Conservation (phyloP, 2,113 vertebrate species). For the Scomber colias region DNA sequence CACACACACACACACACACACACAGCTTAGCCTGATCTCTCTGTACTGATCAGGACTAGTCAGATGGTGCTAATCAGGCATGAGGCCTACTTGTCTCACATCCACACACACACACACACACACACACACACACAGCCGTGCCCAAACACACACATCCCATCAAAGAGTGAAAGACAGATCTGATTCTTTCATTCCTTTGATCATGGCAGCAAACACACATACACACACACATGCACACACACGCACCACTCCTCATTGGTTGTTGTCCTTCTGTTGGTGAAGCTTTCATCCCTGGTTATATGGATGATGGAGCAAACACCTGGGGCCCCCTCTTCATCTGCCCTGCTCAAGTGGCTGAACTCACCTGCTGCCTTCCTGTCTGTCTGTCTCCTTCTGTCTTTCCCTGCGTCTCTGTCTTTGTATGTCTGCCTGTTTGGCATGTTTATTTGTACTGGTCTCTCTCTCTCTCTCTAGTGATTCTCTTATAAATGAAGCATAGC, state of each 20-base stretch:
- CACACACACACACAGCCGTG: not conserved
- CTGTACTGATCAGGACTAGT: constrained; percentile 40
- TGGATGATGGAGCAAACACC: constrained; percentile 78
- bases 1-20: constrained; percentile 9
- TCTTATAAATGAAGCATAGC: constrained; percentile 4
- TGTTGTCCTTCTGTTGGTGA: constrained; percentile 64
- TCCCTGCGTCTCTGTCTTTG: not conserved
- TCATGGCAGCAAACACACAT: constrained; percentile 17
- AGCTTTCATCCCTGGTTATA: constrained; percentile 79
- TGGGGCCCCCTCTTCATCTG: constrained; percentile 74
- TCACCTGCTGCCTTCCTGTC: constrained; percentile 68
- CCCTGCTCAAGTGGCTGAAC: constrained; percentile 66
- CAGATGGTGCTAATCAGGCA: constrained; percentile 62
- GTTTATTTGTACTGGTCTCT: not conserved
- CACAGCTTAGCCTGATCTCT: constrained; percentile 18
- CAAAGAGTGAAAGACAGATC: constrained; percentile 70
- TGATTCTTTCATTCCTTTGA: constrained; percentile 71
- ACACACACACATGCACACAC: constrained; percentile 19
- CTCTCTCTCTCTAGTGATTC: constrained; percentile 21
- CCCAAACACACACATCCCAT: constrained; percentile 58
- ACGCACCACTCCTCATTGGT: constrained; percentile 43
- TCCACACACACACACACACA: not conserved
- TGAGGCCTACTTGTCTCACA: constrained; percentile 30
- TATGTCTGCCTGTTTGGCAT: constrained; percentile 15
- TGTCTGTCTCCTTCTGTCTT: constrained; percentile 35